These are phyloP conservation scores for Sialia sialis DNA, from an alignment of 2,113 vertebrate species.

Conservation along the genomic window DNA sequence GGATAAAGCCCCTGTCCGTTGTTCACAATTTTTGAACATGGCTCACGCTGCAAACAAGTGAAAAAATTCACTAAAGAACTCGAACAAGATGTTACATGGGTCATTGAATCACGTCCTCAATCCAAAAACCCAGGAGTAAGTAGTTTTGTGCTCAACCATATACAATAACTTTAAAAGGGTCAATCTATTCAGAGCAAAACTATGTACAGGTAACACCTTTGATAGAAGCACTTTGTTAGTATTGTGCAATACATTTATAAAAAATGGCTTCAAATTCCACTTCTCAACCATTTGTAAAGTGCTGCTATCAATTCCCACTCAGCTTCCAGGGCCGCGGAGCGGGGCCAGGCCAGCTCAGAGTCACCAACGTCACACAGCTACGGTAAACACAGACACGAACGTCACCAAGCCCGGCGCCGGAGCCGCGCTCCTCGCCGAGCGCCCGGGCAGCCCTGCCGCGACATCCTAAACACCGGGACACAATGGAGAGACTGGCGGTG, in stretches of 20 bases:
- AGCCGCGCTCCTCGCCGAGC: slow-evolving; percentile 45
- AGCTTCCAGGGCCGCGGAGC: background rate
- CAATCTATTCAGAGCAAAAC: slow-evolving; percentile 59
- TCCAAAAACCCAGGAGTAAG: slow-evolving; percentile 70
- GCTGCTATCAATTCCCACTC: slow-evolving; percentile 70
- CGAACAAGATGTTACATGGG: slow-evolving; percentile 40
- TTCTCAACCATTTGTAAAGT: slow-evolving; percentile 79
- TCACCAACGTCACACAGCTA: slow-evolving; percentile 76
- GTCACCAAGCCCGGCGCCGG: slow-evolving; percentile 57
- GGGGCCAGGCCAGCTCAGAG: slow-evolving; percentile 67
- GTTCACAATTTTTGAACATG: slow-evolving; percentile 67
- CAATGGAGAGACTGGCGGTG: slow-evolving; percentile 64
- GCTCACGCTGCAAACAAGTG: slow-evolving; percentile 69
- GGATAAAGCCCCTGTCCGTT: slow-evolving; percentile 69
- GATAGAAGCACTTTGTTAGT: slow-evolving; percentile 77
- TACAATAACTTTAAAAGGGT: slow-evolving; percentile 62
- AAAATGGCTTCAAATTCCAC: slow-evolving; percentile 80
- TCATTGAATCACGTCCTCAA: slow-evolving; percentile 61
- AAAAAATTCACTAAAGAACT: slow-evolving; percentile 68
- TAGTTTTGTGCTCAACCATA: slow-evolving; percentile 68
- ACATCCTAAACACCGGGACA: slow-evolving; percentile 67
- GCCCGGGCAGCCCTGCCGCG: slow-evolving; percentile 51
- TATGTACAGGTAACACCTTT: slow-evolving; percentile 69
- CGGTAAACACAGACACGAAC: slow-evolving; percentile 73
- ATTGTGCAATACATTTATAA: slow-evolving; percentile 74